These are phyloP conservation scores for Matsumyia berberina DNA, from an alignment of 2,888 invertebrate genomes.

Conservation along the genomic window DNA sequence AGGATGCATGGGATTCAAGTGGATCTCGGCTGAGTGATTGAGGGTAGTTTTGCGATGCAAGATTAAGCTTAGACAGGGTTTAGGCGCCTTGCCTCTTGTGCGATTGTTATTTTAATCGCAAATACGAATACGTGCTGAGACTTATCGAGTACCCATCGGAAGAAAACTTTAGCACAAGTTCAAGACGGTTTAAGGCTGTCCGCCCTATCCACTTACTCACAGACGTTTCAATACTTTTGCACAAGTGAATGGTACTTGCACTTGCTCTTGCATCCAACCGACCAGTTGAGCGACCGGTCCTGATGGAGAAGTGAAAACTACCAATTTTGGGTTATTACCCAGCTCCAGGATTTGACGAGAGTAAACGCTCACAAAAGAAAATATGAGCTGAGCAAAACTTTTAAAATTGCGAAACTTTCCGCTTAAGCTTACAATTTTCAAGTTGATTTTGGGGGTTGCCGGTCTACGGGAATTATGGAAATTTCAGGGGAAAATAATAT, in stretches of 20 bases:
- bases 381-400: constrained; percentile 40
- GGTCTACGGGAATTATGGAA: constrained; percentile 34
- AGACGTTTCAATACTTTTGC: constrained; percentile 52
- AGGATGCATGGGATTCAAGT: not conserved
- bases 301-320: constrained; percentile 13
- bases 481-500: constrained; percentile 55
- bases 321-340: constrained; percentile 71
- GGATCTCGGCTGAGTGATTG: constrained; percentile 23
- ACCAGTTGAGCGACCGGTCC: constrained; percentile 28
- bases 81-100: constrained; percentile 6
- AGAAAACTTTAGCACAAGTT: not conserved
- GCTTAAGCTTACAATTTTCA: constrained; percentile 61
- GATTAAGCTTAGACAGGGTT: constrained; percentile 21
- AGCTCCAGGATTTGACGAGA: constrained; percentile 68
- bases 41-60: constrained; percentile 15
- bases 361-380: constrained; percentile 35
- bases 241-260: constrained; percentile 20
- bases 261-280: constrained; percentile 30
- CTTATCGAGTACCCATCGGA: constrained; percentile 26
- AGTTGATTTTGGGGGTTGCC: constrained; percentile 41
- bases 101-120: constrained; percentile 2
- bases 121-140: not conserved
- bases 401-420: constrained; percentile 50
- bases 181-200: not conserved
- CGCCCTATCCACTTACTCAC: too few relatives aligned